phyloP scores from a whole-genome alignment of 2,888 invertebrate species.

The Plemyria rubiginata region DNA sequence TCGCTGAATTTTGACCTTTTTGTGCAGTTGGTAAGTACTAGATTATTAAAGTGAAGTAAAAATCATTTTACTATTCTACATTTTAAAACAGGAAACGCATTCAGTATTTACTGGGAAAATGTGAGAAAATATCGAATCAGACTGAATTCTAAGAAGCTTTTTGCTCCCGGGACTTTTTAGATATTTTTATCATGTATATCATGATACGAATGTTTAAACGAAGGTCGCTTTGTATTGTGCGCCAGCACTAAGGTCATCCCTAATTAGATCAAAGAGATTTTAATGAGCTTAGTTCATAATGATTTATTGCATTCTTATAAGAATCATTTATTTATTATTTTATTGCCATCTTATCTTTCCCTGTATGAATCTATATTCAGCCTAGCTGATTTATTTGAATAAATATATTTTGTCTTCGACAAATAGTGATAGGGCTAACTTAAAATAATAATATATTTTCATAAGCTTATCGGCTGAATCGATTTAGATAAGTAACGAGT shows the following conservation, averaged over 20 bases:
- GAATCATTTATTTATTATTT: too few relatives aligned
- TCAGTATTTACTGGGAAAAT: constrained; percentile 5
- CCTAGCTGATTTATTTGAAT: too few relatives aligned
- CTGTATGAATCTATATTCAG: too few relatives aligned
- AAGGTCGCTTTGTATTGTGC: constrained; percentile 22
- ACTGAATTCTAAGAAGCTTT: background rate
- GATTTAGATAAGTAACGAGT: too few relatives aligned
- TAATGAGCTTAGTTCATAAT: constrained; percentile 3
- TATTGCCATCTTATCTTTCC: background rate
- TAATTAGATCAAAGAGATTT: constrained; percentile 29
- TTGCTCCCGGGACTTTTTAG: constrained; percentile 6
- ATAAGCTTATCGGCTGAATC: too few relatives aligned
- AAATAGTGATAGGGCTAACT: too few relatives aligned
- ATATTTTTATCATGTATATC: constrained; percentile 25
- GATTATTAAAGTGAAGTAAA: too few relatives aligned
- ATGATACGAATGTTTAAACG: background rate
- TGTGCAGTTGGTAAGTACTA: too few relatives aligned
- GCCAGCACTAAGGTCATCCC: constrained; percentile 23
- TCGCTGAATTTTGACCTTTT: too few relatives aligned
- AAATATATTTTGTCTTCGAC: too few relatives aligned
- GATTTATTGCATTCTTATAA: background rate
- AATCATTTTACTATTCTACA: too few relatives aligned
- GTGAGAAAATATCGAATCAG: background rate
- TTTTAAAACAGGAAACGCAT: constrained; percentile 5
- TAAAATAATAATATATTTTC: too few relatives aligned